Conservation (phyloP, 2,797 vertebrate species). For the Cuculus canorus region DNA sequence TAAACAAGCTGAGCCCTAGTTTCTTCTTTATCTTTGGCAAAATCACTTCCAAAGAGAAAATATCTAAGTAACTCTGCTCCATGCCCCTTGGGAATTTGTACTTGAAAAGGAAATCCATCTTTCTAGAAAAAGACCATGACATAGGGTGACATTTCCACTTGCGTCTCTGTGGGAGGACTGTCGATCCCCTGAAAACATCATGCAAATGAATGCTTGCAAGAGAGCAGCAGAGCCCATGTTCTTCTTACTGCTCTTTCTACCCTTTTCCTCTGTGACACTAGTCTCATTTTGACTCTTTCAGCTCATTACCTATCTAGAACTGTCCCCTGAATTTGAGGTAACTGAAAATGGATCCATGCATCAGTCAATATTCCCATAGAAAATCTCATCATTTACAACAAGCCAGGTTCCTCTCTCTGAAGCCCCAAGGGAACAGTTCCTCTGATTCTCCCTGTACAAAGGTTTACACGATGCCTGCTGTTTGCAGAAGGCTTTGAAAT, state of each 20-base stretch:
- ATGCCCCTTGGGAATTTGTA: neutral
- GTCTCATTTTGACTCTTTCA: neutral
- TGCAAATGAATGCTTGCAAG: neutral
- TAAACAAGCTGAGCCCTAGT: neutral
- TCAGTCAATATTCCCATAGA: neutral
- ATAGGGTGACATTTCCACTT: neutral
- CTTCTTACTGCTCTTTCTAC: neutral
- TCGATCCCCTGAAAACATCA: rapidly evolving
- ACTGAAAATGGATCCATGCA: neutral
- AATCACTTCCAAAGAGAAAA: neutral
- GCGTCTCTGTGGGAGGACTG: neutral
- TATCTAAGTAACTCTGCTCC: neutral
- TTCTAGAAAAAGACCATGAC: neutral
- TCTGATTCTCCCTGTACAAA: neutral
- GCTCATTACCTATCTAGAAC: neutral
- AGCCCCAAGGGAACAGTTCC: neutral
- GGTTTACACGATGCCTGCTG: neutral
- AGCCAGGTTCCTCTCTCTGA: neutral
- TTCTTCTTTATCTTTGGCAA: neutral
- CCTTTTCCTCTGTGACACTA: neutral
- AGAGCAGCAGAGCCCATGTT: neutral
- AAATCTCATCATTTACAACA: neutral
- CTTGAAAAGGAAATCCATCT: neutral
- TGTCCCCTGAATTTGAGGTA: neutral
- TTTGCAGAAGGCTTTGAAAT: neutral